Evolutionary conservation across 1,140 invertebrate genomes (phyloP), one percentile per base, ranked within the genome.

Genomic region (Panulirus ornatus): DNA sequence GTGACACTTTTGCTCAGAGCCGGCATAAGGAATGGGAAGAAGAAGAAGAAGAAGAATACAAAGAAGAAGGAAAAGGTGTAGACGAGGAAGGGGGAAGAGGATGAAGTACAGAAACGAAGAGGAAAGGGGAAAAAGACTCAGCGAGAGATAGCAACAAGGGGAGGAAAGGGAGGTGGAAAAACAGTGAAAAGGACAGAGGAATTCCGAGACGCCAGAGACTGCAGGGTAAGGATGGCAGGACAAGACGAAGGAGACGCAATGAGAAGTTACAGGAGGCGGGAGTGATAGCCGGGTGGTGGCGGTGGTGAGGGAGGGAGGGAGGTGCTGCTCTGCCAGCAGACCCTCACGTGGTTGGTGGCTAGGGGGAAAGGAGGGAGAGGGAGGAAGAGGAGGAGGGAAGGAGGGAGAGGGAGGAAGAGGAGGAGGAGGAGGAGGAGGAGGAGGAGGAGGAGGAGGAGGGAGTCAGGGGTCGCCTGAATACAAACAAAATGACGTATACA

Each of bases 121-220:
- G 8, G 73, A 22, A 22, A 1, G 6, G 34, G 40, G 73, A 76
- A 22, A 38, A 38, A 38, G 36, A 76, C n/a, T 9, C n/a, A 38
- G 73, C n/a, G 73, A 76, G 34, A 38, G 73, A 76, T 22, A 40
- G 40, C 22, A 2, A 40, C 40, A 38, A 42, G 40, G 40, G 40
- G 73, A 40, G 19, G 73, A 76, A 38, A 22, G 36, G 40, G 73
- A 76, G 40, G n/a, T 27, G n/a, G 36, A 1, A 38, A 34, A 9
- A 76, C 27, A 34, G 73, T 11, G 73, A 40, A 42, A 76, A n/a
- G 40, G 73, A 40, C 8, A 76, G 73, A 76, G 30, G 27, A 70
- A 11, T 16, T 27, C 27, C 66, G 27, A 70, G n/a, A 6, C n/a
- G n/a, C n/a, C n/a, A n/a, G n/a, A n/a, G n/a, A n/a, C n/a, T n/a